phyloP scores from a whole-genome alignment of 1,140 invertebrate species.

The Neomicropteryx cornuta region DNA sequence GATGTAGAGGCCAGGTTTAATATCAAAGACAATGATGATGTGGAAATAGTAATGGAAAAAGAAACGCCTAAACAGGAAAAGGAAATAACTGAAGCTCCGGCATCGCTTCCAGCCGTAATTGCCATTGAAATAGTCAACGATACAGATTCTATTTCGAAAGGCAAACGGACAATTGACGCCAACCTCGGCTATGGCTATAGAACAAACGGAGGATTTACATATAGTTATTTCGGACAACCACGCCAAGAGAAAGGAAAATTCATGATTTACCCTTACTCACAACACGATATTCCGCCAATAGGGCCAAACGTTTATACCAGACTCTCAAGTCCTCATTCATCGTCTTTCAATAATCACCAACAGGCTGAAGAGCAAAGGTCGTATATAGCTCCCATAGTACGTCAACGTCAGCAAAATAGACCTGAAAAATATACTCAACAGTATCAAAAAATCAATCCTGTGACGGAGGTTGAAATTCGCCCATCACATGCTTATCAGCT shows the following conservation, averaged over 20 bases:
- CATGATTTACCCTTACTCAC: slow-evolving; percentile 47
- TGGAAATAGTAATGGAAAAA: slow-evolving; percentile 13
- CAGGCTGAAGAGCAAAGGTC: too few relatives aligned
- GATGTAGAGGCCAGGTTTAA: slow-evolving; percentile 38
- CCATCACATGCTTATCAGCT: slow-evolving; percentile 37
- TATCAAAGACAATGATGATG: slow-evolving; percentile 25
- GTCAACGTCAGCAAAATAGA: too few relatives aligned
- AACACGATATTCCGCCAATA: slow-evolving; percentile 39
- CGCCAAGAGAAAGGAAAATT: slow-evolving; percentile 38
- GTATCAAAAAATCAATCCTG: slow-evolving; percentile 14
- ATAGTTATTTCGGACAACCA: slow-evolving; percentile 34
- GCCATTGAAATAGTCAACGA: slow-evolving; percentile 47
- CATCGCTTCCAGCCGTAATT: slow-evolving; percentile 38
- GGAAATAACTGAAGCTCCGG: slow-evolving; percentile 16
- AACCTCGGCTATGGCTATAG: slow-evolving; percentile 42
- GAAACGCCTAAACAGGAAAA: slow-evolving; percentile 14
- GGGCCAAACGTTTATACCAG: slow-evolving; percentile 9
- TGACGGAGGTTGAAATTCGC: slow-evolving; percentile 29
- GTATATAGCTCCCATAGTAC: too few relatives aligned
- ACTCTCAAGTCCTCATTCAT: background rate
- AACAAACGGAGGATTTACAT: slow-evolving; percentile 38
- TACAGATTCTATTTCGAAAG: slow-evolving; percentile 34
- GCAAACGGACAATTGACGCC: slow-evolving; percentile 44
- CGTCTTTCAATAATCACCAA: background rate
- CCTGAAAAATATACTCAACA: too few relatives aligned